Evolutionary conservation across 2,797 vertebrate species (phyloP), one percentile per base, ranked within the genome.

Genomic region (Sebastes miniatus): DNA sequence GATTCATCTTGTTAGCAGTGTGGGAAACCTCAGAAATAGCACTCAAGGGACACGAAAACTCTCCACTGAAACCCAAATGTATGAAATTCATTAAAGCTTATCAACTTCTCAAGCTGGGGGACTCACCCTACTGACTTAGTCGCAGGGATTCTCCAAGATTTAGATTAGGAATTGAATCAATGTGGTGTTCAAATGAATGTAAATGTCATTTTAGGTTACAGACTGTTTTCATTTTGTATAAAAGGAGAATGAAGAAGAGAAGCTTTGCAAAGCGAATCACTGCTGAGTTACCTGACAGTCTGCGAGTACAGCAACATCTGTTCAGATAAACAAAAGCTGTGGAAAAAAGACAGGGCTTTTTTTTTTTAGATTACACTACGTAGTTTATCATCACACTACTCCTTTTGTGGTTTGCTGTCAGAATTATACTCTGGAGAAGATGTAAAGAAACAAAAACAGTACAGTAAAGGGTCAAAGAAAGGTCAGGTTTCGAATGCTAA

Each of bases 251-350:
- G 16, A 75, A 63, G 18, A 59, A 29, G 5, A 11, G 22, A 57
- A 83, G 75, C 73, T 81, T 72, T 86, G 62, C 81, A 87, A 80
- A 86, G 34, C 13, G 52, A 82, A 69, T 68, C 27, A 22, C 36
- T 29, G 57, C 73, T 77, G 62, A 84, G 81, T 85, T 80, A 87
- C 92, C 91, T 95, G 92, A 91, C 91, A 86, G 77, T 64, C 84
- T 3, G 14, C 72, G 76, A 78, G 67, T 71, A 56, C 66, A 20
- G 59, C 76, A 82, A 88, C 92, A 93, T 94, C 84, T 94, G 93
- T 86, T 90, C 83, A 90, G 89, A 93, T 93, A 95, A 94, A 95
- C 88, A 89, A 89, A 86, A 89, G 69, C 65, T 63, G n/a, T 74
- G 83, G 84, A 82, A 83, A 85, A 85, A 84, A 72, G 86, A 91